phyloP scores from a whole-genome alignment of 1,140 invertebrate genomes.

The Aphaenogaster ashmeadi region DNA sequence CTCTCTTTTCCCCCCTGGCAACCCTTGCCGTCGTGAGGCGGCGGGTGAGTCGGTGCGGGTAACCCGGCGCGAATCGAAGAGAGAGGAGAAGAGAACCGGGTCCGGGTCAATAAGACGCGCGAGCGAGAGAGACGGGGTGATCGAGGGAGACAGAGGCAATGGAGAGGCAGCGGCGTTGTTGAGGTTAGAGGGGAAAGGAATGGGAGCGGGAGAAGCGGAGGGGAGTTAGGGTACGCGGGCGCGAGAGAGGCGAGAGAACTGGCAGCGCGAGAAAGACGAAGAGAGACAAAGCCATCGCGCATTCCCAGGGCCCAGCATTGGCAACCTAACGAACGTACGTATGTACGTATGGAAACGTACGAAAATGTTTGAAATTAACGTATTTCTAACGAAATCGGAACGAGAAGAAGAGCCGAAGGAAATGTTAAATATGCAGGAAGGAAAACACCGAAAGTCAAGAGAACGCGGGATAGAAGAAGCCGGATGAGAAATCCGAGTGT shows the following conservation, averaged over 20 bases:
- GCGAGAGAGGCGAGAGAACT: conserved; percentile 45
- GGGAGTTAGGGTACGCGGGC: conserved; percentile 71
- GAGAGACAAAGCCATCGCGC: conserved; percentile 82
- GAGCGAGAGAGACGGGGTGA: conserved; percentile 78
- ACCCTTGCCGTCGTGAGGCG: conserved; percentile 69
- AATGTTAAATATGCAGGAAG: neutral
- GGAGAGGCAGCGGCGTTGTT: conserved; percentile 58
- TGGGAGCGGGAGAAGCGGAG: conserved; percentile 83
- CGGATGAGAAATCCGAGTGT: neutral
- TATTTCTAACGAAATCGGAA: conserved; percentile 39
- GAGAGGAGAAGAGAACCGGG: conserved; percentile 84
- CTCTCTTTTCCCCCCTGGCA: neutral
- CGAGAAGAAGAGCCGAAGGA: conserved; percentile 16
- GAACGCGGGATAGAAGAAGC: neutral
- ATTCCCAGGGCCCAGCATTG: conserved; percentile 86
- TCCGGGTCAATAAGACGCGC: conserved; percentile 87
- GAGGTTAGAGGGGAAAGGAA: conserved; percentile 81
- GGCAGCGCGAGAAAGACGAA: conserved; percentile 71
- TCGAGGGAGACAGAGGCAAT: conserved; percentile 76
- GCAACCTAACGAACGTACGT: conserved; percentile 82
- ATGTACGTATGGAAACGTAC: conserved; percentile 67
- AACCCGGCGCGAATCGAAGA: conserved; percentile 83
- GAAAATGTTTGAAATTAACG: conserved; percentile 52
- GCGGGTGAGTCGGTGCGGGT: conserved; percentile 77
- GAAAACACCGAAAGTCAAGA: neutral